phyloP scores from a whole-genome alignment of 2,113 vertebrate genomes.

The Chascanopsetta lugubris region DNA sequence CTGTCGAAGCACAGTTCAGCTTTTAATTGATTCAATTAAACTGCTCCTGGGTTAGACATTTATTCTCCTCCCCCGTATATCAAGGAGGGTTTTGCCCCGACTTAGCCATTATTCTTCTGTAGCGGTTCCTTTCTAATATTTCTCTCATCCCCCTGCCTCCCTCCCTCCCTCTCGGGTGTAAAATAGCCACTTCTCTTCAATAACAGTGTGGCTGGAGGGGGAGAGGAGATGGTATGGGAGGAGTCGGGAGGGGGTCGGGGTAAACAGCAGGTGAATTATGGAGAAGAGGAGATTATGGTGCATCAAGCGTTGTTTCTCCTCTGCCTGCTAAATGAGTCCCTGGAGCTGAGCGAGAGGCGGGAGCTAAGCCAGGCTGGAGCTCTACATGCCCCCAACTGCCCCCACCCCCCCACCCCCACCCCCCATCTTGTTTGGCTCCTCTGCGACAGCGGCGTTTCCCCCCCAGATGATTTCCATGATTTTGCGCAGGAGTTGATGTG shows the following conservation, averaged over 20 bases:
- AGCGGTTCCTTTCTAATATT: not conserved
- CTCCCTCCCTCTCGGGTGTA: conserved; percentile 37
- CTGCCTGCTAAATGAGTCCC: conserved; percentile 60
- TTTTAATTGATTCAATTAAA: conserved; percentile 74
- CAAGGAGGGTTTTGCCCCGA: conserved; percentile 29
- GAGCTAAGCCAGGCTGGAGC: conserved; percentile 32
- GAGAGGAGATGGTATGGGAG: conserved; percentile 17
- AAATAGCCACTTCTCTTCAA: conserved; percentile 77
- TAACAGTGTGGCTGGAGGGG: conserved; percentile 12
- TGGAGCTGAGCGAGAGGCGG: conserved; percentile 32
- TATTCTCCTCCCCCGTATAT: conserved; percentile 53
- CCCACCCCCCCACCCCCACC: not conserved
- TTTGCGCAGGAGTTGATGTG: conserved; percentile 19
- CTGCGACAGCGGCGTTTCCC: conserved; percentile 17
- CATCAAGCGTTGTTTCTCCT: conserved; percentile 65
- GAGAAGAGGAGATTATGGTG: conserved; percentile 63
- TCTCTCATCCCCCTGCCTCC: not conserved
- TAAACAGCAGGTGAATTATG: conserved; percentile 60
- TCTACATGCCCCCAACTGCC: too few relatives aligned
- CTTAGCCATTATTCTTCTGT: not conserved
- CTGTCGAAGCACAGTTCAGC: conserved; percentile 43
- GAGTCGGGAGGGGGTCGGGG: conserved; percentile 12
- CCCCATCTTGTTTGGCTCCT: conserved; percentile 10
- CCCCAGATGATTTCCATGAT: conserved; percentile 49
- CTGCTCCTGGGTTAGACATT: conserved; percentile 33